These are phyloP conservation scores for Dipodomys merriami DNA, from an alignment of 2,113 vertebrate genomes.

Conservation along the genomic window DNA sequence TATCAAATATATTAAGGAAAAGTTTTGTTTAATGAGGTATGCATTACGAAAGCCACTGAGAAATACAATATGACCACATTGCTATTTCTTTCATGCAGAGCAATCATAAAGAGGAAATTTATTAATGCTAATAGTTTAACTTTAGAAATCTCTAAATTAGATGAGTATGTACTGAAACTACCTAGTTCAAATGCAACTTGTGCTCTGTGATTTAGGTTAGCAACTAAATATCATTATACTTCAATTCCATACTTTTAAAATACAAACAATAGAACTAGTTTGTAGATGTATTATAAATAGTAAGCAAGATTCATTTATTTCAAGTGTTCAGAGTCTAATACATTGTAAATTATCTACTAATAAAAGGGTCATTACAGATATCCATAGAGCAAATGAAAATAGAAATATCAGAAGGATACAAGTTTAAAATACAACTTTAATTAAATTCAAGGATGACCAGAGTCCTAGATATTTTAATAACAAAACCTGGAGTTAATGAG, in stretches of 20 bases:
- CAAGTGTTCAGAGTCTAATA: background rate
- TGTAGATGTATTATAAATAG: background rate
- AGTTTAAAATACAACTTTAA: background rate
- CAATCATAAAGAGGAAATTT: background rate
- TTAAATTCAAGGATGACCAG: slow-evolving; percentile 8
- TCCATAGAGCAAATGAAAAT: background rate
- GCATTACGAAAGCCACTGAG: background rate
- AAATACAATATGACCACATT: background rate
- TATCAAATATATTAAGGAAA: slow-evolving; percentile 1
- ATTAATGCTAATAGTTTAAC: background rate
- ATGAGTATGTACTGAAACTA: background rate
- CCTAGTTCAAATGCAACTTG: background rate
- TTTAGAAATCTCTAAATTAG: background rate
- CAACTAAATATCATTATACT: background rate
- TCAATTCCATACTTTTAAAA: background rate
- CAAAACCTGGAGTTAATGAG: background rate
- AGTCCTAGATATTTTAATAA: background rate
- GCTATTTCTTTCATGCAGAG: background rate
- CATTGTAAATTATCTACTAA: background rate
- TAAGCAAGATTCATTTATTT: slow-evolving; percentile 17
- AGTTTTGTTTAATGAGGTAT: background rate
- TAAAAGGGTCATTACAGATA: background rate
- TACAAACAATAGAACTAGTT: background rate
- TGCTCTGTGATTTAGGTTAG: background rate
- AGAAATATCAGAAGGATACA: background rate